A percentile compares a stretch with the other conserved stretches of the same genome.
Conservation (phyloP, 2,797 vertebrate genomes). For the Myripristis jacobus region DNA sequence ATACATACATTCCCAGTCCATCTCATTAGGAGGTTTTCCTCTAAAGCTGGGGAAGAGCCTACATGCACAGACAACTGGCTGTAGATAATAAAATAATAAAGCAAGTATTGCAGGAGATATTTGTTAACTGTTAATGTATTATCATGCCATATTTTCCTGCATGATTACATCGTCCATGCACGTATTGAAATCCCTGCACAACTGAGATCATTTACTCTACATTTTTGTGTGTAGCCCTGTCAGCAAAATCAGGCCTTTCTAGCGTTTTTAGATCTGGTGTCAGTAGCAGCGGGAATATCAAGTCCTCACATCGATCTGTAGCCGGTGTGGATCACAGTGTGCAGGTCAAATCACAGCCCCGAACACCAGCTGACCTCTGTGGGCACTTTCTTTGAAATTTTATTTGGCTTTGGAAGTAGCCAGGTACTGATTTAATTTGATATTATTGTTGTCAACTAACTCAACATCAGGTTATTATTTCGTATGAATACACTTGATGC, state of each 20-base stretch:
- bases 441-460: neutral
- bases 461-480: neutral
- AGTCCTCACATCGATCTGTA: constrained; percentile 19
- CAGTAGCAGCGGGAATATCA: constrained; percentile 29
- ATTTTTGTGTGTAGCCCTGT: constrained; percentile 3
- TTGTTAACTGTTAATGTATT: too few relatives aligned
- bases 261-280: constrained; percentile 2
- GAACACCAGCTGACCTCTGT: neutral
- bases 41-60: neutral
- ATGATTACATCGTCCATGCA: neutral
- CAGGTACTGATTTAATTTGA: constrained; percentile 6
- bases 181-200: neutral
- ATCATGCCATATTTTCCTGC: too few relatives aligned
- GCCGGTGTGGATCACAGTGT: constrained; percentile 1
- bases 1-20: neutral
- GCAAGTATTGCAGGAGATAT: too few relatives aligned
- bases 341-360: constrained; percentile 15
- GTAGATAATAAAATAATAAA: neutral
- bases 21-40: neutral
- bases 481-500: neutral
- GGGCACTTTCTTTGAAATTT: constrained; percentile 1
- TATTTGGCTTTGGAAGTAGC: neutral
- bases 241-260: neutral
- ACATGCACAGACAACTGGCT: neutral
- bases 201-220: neutral